These are phyloP conservation scores for Latheticus oryzae DNA, from an alignment of 2,888 invertebrate genomes.

Conservation along the genomic window DNA sequence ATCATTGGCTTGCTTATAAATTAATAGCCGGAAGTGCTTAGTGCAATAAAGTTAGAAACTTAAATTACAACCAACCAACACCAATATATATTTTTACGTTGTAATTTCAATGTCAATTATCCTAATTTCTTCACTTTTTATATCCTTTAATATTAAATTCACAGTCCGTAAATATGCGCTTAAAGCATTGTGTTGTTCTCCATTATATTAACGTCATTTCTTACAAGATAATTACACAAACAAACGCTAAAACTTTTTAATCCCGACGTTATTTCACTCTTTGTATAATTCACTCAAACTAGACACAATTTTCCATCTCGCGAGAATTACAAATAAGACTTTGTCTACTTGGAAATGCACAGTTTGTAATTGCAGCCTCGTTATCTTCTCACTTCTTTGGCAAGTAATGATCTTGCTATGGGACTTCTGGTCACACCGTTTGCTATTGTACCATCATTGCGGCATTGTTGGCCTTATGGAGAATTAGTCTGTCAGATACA, in stretches of 20 bases:
- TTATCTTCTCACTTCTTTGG: slow-evolving; percentile 87
- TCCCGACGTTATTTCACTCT: slow-evolving; percentile 10
- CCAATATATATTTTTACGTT: no score
- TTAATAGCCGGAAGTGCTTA: no score
- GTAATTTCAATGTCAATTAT: no score
- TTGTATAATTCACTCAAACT: slow-evolving; percentile 3
- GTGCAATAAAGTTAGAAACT: not conserved
- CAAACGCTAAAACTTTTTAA: slow-evolving; percentile 20
- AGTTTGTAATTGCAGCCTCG: no score
- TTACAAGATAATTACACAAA: slow-evolving; percentile 12
- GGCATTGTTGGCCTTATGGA: slow-evolving; percentile 92
- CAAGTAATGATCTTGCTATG: slow-evolving; percentile 88
- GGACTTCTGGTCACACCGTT: slow-evolving; percentile 88
- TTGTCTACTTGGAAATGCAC: no score
- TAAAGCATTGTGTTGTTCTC: no score
- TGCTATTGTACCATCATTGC: slow-evolving; percentile 84
- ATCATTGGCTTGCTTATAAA: no score
- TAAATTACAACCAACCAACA: no score
- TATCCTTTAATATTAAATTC: no score
- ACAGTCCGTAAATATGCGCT: no score
- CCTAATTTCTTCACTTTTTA: no score
- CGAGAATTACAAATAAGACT: slow-evolving; percentile 4
- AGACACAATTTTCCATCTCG: not conserved
- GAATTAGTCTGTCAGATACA: slow-evolving; percentile 92
- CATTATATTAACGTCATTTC: slow-evolving; percentile 10